phyloP scores from a whole-genome alignment of 2,888 invertebrate species.

The Tuberolachnus salignus region DNA sequence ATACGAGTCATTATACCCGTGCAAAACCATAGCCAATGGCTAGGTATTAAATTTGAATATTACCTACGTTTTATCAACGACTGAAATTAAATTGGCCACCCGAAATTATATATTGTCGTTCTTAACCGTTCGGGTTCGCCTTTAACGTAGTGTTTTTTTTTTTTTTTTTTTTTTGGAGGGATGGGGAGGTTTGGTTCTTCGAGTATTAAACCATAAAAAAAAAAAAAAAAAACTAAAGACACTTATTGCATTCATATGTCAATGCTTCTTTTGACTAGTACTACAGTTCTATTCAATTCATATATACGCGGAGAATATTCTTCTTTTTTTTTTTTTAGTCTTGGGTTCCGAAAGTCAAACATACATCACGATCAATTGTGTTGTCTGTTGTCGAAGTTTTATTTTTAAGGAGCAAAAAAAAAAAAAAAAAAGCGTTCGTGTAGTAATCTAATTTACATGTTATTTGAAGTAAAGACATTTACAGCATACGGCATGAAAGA shows the following conservation, averaged over 20 bases:
- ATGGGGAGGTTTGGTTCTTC: too few species aligned
- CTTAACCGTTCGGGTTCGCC: background rate
- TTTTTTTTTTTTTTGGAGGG: too few species aligned
- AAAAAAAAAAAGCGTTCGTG: background rate
- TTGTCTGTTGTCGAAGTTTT: constrained; percentile 45
- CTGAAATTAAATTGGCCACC: background rate
- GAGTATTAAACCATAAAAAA: background rate
- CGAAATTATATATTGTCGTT: background rate
- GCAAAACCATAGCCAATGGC: too few species aligned
- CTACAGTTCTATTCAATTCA: constrained; percentile 7
- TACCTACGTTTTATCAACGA: background rate
- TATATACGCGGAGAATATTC: background rate
- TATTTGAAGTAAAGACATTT: constrained; percentile 56
- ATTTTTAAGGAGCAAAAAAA: constrained; percentile 22
- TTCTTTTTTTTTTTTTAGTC: background rate
- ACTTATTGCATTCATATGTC: constrained; percentile 49
- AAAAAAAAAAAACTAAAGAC: constrained; percentile 17
- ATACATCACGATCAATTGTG: constrained; percentile 43
- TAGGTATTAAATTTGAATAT: too few species aligned
- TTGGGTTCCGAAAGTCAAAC: constrained; percentile 35
- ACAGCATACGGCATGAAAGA: constrained; percentile 32
- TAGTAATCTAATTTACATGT: constrained; percentile 55
- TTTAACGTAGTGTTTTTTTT: too few species aligned
- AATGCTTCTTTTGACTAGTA: constrained; percentile 6
- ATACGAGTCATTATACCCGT: too few species aligned